These are phyloP conservation scores for Zaprionus gabonicus DNA, from an alignment of 1,140 invertebrate species.

Conservation along the genomic window DNA sequence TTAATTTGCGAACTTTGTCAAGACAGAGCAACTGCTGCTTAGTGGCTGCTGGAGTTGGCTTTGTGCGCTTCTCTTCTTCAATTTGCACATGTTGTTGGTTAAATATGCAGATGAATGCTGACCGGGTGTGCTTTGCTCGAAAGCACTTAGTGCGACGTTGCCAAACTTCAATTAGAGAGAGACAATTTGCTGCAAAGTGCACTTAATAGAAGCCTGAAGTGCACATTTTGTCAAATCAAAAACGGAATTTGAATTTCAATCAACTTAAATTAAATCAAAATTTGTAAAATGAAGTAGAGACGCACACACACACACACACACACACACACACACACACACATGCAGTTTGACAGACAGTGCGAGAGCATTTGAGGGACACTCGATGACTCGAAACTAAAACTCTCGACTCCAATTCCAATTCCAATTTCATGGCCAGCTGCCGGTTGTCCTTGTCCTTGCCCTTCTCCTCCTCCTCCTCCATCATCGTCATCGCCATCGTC, in stretches of 20 bases:
- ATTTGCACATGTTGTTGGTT: conserved; percentile 17
- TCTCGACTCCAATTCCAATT: conserved; percentile 43
- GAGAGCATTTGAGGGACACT: conserved; percentile 15
- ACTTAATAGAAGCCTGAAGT: conserved; percentile 46
- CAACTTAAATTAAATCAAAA: conserved; percentile 78
- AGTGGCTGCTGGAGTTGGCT: neutral
- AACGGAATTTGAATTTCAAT: conserved; percentile 77
- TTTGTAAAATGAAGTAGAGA: conserved; percentile 69
- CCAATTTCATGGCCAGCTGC: conserved; percentile 44
- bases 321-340: conserved; percentile 6
- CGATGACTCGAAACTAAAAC: conserved; percentile 42
- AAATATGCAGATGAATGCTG: conserved; percentile 21
- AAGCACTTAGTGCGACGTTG: conserved; percentile 41
- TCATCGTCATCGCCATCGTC: conserved; percentile 8
- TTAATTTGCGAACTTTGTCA: conserved; percentile 16
- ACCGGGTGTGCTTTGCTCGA: conserved; percentile 4
- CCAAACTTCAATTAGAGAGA: conserved; percentile 70
- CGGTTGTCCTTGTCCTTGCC: conserved; percentile 22
- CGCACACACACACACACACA: conserved; percentile 17
- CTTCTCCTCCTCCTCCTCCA: conserved; percentile 4
- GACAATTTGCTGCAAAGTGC: conserved; percentile 67
- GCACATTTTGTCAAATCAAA: conserved; percentile 72
- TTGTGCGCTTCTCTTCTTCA: neutral
- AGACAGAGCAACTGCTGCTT: conserved; percentile 1
- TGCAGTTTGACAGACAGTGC: neutral